A percentile compares a stretch with the other conserved stretches of the same genome.
Conservation (phyloP, 2,888 invertebrate species). For the Epinotia nisella region DNA sequence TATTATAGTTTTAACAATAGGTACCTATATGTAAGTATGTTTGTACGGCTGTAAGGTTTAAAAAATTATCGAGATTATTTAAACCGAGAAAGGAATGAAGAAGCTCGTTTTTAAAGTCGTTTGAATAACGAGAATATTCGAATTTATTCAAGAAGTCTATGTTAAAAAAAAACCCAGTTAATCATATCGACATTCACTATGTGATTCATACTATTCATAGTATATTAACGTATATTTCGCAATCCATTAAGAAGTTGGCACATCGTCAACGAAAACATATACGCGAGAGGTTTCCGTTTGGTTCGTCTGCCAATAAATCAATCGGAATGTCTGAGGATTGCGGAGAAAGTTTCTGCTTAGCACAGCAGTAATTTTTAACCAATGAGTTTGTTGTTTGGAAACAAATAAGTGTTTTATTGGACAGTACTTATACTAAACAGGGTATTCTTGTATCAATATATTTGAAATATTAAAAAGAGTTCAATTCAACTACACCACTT, state of each 20-base stretch:
- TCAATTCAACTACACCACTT: too few relatives aligned
- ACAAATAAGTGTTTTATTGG: neutral
- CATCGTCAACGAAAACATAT: conserved; percentile 48
- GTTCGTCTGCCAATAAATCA: conserved; percentile 65
- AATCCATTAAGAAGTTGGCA: conserved; percentile 50
- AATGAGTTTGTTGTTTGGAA: neutral
- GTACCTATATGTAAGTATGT: too few relatives aligned
- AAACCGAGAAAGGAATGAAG: too few relatives aligned
- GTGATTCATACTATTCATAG: conserved; percentile 10
- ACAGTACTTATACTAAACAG: too few relatives aligned
- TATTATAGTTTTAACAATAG: too few relatives aligned
- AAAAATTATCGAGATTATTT: too few relatives aligned
- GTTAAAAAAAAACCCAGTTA: neutral
- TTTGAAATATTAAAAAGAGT: neutral
- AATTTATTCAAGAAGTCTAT: neutral
- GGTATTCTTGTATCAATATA: neutral
- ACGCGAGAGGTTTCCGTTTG: conserved; percentile 26
- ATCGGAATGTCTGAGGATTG: conserved; percentile 58
- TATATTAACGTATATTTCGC: conserved; percentile 19
- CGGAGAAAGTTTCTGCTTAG: conserved; percentile 66
- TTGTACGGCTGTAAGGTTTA: too few relatives aligned
- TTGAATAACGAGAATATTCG: too few relatives aligned
- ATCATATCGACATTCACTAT: neutral
- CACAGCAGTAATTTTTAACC: conserved; percentile 60
- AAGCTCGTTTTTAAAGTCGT: too few relatives aligned